Base-by-base conservation (phyloP, 1,140 invertebrate species). In the Megalopta genalis region DNA sequence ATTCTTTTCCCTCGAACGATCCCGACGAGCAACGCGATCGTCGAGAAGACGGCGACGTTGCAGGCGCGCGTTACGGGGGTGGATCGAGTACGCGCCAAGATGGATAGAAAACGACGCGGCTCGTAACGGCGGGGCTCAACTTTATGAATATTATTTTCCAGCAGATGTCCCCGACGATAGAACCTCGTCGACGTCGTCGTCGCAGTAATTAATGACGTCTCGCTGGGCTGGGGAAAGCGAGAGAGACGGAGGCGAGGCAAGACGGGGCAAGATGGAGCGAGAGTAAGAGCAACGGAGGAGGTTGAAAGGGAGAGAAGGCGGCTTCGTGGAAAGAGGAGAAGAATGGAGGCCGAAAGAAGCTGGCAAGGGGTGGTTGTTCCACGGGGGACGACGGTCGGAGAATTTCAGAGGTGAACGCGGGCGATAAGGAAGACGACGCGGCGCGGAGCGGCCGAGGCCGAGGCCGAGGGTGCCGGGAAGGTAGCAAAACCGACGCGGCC, bases 141-240 rank as follows among this genome's bases (percentile, higher is more conserved):
- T 91, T 93, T 92, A 92, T 91, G 91, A 93, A 93, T 93, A 93
- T 93, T 93, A 93, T 93, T 93, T 93, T 92, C 92, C 89, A 89
- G 86, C 88, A 93, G 92, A 93, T 93, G 91, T 93, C 91, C 92
- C 92, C 91, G 82, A 87, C 91, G 91, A 93, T 93, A 93, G 92
- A 87, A 90, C 84, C 82, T 80, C 87, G 85, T 83, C 85, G 84
- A 83, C 89, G 83, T 80, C 86, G 84, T 85, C 84, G 82, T 81
- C 63, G 84, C 76, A 46, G 88, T 93, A 93, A 93, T 93, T 93
- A 93, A 93, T 93, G 91, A 93, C 85, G 78, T 88, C 81, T 89
- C 60, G 32, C 74, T 76, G 54, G 62, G 87, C 49, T 16, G 74
- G 42, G 32, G 32, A 32, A 32, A 32, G 32, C 32, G 32, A 32